Base-by-base conservation (phyloP, 2,113 vertebrate genomes). In the Channa maculata region DNA sequence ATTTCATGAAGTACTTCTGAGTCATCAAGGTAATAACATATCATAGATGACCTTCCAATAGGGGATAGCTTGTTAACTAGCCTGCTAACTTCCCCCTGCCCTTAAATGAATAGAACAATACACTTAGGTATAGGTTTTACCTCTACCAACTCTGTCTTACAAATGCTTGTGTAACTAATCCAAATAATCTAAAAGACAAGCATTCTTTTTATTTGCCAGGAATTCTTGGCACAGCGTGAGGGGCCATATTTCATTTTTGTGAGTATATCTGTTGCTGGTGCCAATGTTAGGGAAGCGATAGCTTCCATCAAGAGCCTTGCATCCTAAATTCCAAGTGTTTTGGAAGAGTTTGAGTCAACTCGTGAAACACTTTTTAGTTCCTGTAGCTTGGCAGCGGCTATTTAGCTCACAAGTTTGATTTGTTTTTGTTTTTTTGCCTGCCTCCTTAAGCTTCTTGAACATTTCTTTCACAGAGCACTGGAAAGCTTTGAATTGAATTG, bases 291-390 rank as follows among this genome's bases (percentile, higher is more conserved):
- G 74, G 61, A 74, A 82, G 61, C 54, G 71, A 77, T 71, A 71
- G 66, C 68, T 75, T 73, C 44, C 49, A 45, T 83, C 75, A 71
- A 60, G 76, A 75, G 55, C 63, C 71, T 49, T 4, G 48, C 55
- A 71, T 74, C 65, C 71, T 58, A 62, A 71, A 65, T 85, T 55
- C 73, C 67, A 72, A 71, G 52, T 68, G 63, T 60, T 68, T 86
- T 83, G 86, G 78, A 65, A 46, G 50, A 1, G 65, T 87, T 85
- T 83, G 61, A 83, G 52, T 77, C 52, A 63, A 54, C 63, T 77
- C n/a, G 46, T 78, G 79, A 65, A 66, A 60, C 41, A 57, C 74
- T 87, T 70, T 45, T 57, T 44, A 60, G 39, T 78, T 74, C 38
- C 62, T 80, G 34, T 24, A 84, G 71, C 55, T 67, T 74, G 72